These are phyloP conservation scores for Julus scandinavius DNA, from an alignment of 2,888 invertebrate genomes.

Conservation along the genomic window DNA sequence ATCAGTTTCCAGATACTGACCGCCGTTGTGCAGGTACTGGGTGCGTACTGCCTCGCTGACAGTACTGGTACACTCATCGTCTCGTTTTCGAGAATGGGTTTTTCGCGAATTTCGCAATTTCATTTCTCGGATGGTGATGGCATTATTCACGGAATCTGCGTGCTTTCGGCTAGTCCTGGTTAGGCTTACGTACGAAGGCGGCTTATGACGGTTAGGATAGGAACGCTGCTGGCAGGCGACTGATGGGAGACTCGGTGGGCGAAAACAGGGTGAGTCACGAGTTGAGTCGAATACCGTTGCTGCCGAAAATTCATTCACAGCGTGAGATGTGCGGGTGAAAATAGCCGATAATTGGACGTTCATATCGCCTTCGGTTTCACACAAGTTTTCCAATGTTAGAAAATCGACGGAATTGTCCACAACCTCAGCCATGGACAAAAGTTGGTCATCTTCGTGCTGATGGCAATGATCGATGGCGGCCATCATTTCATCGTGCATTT, in stretches of 20 bases:
- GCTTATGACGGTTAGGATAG: constrained; percentile 6
- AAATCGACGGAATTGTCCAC: neutral
- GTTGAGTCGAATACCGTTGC: neutral
- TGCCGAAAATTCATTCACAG: neutral
- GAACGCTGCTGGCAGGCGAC: constrained; percentile 4
- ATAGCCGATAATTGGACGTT: constrained; percentile 6
- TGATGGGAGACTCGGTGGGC: constrained; percentile 38
- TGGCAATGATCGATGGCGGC: neutral
- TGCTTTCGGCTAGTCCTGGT: neutral
- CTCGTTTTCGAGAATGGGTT: neutral
- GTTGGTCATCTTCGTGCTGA: neutral
- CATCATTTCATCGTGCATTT: constrained; percentile 30
- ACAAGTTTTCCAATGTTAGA: neutral
- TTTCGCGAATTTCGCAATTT: constrained; percentile 45
- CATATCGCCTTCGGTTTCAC: neutral
- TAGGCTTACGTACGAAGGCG: constrained; percentile 24
- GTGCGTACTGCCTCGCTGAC: neutral
- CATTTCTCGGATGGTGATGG: constrained; percentile 43
- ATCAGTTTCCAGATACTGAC: constrained; percentile 30
- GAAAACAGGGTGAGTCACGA: constrained; percentile 19
- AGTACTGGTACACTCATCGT: neutral
- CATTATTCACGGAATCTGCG: constrained; percentile 48
- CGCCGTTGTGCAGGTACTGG: constrained; percentile 44
- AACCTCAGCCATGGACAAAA: neutral
- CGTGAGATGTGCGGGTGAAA: neutral